These are phyloP conservation scores for Halictus quadricinctus DNA, from an alignment of 2,888 invertebrate genomes.

Conservation along the genomic window DNA sequence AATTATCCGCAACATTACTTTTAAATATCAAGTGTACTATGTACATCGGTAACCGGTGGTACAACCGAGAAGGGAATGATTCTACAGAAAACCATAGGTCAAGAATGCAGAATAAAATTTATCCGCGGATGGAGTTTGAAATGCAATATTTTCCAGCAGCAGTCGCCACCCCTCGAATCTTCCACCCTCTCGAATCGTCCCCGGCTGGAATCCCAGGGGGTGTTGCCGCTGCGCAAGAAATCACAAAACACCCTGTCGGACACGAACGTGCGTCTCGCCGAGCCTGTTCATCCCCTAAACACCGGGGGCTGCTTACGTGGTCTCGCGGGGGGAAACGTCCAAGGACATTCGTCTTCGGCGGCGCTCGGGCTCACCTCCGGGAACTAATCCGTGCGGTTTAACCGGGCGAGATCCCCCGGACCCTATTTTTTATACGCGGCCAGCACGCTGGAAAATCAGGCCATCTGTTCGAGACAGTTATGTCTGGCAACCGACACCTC, in stretches of 20 bases:
- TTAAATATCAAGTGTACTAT: too few species aligned
- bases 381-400: conserved; percentile 43
- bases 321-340: conserved; percentile 10
- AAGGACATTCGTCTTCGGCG: conserved; percentile 35
- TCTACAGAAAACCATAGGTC: too few species aligned
- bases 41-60: too few species aligned
- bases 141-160: not conserved
- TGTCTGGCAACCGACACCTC: conserved; percentile 63
- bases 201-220: not conserved
- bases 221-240: conserved; percentile 12
- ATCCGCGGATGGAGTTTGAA: too few species aligned
- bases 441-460: conserved; percentile 72
- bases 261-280: not conserved
- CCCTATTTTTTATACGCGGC: conserved; percentile 45
- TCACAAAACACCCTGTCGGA: conserved; percentile 17
- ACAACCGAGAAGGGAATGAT: too few species aligned
- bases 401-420: conserved; percentile 5
- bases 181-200: not conserved
- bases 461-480: conserved; percentile 71
- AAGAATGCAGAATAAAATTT: too few species aligned
- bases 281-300: not conserved
- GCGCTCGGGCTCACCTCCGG: not conserved
- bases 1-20: too few species aligned
- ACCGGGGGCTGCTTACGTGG: conserved; percentile 19
- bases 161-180: not conserved